Conservation (phyloP, 1,140 invertebrate species). For the Dolichoris vasculosae region DNA sequence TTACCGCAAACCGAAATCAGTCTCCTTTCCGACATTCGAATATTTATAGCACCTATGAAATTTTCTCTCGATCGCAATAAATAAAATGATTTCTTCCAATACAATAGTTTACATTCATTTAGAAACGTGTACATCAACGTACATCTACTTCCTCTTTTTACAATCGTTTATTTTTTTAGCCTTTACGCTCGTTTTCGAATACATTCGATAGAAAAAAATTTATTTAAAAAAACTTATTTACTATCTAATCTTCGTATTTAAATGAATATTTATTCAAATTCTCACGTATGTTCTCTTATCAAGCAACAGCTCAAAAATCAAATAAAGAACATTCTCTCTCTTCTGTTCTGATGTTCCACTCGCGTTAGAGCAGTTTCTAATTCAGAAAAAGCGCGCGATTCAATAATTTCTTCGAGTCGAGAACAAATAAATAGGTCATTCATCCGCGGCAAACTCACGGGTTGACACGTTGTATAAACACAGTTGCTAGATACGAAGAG, state of each 20-base stretch:
- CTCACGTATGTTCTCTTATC: background rate
- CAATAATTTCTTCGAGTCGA: background rate
- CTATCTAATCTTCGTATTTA: conserved; percentile 3
- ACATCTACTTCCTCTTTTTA: too few relatives aligned
- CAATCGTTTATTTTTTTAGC: too few relatives aligned
- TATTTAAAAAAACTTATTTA: too few relatives aligned
- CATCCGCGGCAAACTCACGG: background rate
- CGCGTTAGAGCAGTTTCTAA: background rate
- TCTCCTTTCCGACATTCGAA: too few relatives aligned
- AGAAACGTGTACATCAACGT: too few relatives aligned
- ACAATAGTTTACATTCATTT: too few relatives aligned
- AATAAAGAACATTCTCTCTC: background rate
- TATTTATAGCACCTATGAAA: too few relatives aligned
- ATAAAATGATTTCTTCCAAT: too few relatives aligned
- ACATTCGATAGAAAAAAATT: too few relatives aligned
- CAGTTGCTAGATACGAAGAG: conserved; percentile 52
- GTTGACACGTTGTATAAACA: conserved; percentile 63
- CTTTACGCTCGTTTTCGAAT: too few relatives aligned
- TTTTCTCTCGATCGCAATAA: too few relatives aligned
- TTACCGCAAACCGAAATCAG: too few relatives aligned
- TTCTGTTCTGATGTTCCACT: background rate
- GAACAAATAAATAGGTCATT: conserved; percentile 35
- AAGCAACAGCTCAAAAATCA: background rate
- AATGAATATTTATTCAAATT: conserved; percentile 6
- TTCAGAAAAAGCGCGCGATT: background rate